A percentile compares a stretch with the other conserved stretches of the same genome.
Evolutionary conservation across 2,113 vertebrate genomes (phyloP).

Genomic region (Tricholaema leucomelas): DNA sequence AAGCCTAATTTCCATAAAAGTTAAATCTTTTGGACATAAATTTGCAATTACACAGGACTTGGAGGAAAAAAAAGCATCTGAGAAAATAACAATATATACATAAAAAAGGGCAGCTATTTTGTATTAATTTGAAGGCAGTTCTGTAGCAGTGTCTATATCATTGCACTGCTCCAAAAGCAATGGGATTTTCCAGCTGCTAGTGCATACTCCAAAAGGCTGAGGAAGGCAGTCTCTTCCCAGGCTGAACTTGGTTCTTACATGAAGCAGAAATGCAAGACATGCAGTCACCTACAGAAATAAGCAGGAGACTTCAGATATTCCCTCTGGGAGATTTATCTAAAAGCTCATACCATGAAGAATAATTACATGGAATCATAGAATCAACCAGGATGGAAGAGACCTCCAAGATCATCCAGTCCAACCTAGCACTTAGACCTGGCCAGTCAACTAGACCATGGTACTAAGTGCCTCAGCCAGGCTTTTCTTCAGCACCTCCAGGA

Average conservation of each 20-base stretch:
- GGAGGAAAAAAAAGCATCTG: background rate
- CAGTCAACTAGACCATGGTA: too few relatives aligned
- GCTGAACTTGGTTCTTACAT: background rate
- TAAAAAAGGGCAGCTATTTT: background rate
- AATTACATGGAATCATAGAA: background rate
- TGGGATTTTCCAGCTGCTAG: background rate
- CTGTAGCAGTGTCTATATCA: background rate
- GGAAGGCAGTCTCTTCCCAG: background rate
- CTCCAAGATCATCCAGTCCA: too few relatives aligned
- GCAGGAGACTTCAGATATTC: background rate
- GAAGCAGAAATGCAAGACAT: background rate
- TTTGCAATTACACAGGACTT: background rate
- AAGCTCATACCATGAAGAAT: background rate
- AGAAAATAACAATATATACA: too few relatives aligned
- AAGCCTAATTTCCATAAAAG: background rate
- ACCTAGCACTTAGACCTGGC: too few relatives aligned
- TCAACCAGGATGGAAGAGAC: too few relatives aligned
- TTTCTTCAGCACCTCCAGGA: too few relatives aligned
- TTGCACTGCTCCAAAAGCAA: background rate
- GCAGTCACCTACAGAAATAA: background rate
- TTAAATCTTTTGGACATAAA: background rate
- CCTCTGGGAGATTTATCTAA: background rate
- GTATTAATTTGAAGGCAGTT: background rate
- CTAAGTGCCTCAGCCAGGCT: too few relatives aligned
- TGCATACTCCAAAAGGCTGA: background rate